A percentile compares a stretch with the other conserved stretches of the same genome.
phyloP scores from a whole-genome alignment of 2,797 vertebrate genomes.

The Bovichtus diacanthus region DNA sequence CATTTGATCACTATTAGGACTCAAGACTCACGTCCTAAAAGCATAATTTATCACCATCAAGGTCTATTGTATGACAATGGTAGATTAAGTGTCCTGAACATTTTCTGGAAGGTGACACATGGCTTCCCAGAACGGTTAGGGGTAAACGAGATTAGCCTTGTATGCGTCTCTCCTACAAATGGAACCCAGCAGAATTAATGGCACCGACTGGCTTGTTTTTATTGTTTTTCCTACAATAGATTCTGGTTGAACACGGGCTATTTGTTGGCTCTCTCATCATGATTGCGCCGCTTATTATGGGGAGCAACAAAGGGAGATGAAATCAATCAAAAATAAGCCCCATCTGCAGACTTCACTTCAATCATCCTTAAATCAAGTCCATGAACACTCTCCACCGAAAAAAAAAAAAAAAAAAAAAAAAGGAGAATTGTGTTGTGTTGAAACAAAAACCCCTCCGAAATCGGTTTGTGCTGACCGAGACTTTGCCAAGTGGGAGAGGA shows the following conservation, averaged over 20 bases:
- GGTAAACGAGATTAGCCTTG: conserved; percentile 67
- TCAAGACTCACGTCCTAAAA: conserved; percentile 69
- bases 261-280: conserved; percentile 53
- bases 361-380: conserved; percentile 25
- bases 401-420: conserved; percentile 14
- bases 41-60: conserved; percentile 81
- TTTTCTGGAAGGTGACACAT: conserved; percentile 75
- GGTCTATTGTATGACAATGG: conserved; percentile 66
- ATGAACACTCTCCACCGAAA: conserved; percentile 5
- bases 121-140: conserved; percentile 53
- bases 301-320: conserved; percentile 39
- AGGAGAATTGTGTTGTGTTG: not conserved
- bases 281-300: conserved; percentile 32
- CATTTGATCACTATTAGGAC: conserved; percentile 80
- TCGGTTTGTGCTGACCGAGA: conserved; percentile 34
- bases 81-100: conserved; percentile 60
- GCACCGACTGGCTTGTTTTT: conserved; percentile 22
- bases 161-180: conserved; percentile 44
- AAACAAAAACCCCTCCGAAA: conserved; percentile 17
- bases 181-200: conserved; percentile 55
- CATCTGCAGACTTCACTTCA: conserved; percentile 38
- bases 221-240: conserved; percentile 55
- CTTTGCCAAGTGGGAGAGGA: conserved; percentile 49
- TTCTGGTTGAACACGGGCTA: conserved; percentile 42
- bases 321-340: conserved; percentile 59